Conservation (phyloP, 2,888 invertebrate species). For the Chalcis sispes region DNA sequence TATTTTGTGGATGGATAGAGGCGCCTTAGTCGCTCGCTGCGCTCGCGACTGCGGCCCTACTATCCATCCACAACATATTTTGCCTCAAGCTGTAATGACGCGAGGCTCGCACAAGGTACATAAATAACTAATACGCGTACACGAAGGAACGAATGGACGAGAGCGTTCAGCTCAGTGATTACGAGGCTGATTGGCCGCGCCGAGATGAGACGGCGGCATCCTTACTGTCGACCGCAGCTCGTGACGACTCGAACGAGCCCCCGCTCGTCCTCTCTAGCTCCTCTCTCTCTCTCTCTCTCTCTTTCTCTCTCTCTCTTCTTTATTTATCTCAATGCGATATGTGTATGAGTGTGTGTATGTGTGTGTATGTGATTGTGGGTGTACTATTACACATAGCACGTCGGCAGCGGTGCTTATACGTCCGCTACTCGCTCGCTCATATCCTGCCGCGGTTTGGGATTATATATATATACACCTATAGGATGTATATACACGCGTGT, state of each 20-base stretch:
- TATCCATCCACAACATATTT: too few species aligned
- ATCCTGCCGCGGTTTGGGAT: neutral
- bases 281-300: neutral
- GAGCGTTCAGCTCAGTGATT: conserved; percentile 74
- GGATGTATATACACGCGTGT: neutral
- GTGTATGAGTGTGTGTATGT: neutral
- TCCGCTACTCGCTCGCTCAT: neutral
- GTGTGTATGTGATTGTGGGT: neutral
- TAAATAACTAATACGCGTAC: too few species aligned
- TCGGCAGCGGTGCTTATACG: neutral
- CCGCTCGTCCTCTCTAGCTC: conserved; percentile 1
- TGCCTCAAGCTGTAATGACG: too few species aligned
- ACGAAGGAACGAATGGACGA: conserved; percentile 62
- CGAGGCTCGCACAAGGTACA: too few species aligned
- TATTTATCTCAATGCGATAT: conserved; percentile 26
- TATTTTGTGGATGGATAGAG: too few species aligned
- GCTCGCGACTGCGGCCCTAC: too few species aligned
- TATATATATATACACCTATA: conserved; percentile 14
- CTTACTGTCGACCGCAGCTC: conserved; percentile 66
- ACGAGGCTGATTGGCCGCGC: conserved; percentile 76
- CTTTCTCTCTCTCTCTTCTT: conserved; percentile 6
- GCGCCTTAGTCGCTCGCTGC: too few species aligned
- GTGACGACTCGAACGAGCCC: conserved; percentile 59
- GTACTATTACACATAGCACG: conserved; percentile 4
- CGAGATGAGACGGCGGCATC: conserved; percentile 76